phyloP scores from a whole-genome alignment of 2,797 vertebrate species.

The Bryconaethiops microstoma region DNA sequence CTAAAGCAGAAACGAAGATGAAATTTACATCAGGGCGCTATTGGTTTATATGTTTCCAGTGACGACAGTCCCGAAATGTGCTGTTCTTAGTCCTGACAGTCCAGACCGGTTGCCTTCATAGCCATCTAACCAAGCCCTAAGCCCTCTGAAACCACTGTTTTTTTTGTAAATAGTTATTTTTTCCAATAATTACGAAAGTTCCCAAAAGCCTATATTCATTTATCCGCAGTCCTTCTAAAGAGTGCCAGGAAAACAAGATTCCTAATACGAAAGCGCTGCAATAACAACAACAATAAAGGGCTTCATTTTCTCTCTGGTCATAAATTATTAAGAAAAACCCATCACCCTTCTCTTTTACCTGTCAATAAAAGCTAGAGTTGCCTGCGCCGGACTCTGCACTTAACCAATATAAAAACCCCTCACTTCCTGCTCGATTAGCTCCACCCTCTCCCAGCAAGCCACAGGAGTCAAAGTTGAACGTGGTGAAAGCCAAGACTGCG shows the following conservation, averaged over 20 bases:
- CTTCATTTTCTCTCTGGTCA: slow-evolving; percentile 75
- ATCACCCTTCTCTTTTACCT: slow-evolving; percentile 67
- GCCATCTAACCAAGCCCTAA: slow-evolving; percentile 58
- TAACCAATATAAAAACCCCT: slow-evolving; percentile 71
- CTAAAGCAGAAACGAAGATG: slow-evolving; percentile 31
- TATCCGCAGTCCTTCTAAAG: slow-evolving; percentile 58
- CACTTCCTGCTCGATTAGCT: slow-evolving; percentile 67
- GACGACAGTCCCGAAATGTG: slow-evolving; percentile 18
- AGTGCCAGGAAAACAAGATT: slow-evolving; percentile 72
- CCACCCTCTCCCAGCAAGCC: slow-evolving; percentile 66
- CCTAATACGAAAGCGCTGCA: slow-evolving; percentile 67
- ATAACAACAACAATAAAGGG: slow-evolving; percentile 67
- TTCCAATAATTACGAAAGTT: slow-evolving; percentile 56
- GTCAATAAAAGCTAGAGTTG: slow-evolving; percentile 68
- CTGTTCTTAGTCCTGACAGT: slow-evolving; percentile 41
- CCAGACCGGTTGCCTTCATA: slow-evolving; percentile 56
- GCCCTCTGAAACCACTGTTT: slow-evolving; percentile 57
- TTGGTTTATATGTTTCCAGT: slow-evolving; percentile 37
- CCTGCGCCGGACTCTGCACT: slow-evolving; percentile 74
- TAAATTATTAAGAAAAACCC: slow-evolving; percentile 80
- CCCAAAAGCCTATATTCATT: slow-evolving; percentile 56
- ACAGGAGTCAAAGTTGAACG: slow-evolving; percentile 66
- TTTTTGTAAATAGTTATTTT: slow-evolving; percentile 40
- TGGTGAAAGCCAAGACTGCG: slow-evolving; percentile 57
- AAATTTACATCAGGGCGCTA: slow-evolving; percentile 13